phyloP scores from a whole-genome alignment of 2,113 vertebrate species.

The Synchiropus splendidus region DNA sequence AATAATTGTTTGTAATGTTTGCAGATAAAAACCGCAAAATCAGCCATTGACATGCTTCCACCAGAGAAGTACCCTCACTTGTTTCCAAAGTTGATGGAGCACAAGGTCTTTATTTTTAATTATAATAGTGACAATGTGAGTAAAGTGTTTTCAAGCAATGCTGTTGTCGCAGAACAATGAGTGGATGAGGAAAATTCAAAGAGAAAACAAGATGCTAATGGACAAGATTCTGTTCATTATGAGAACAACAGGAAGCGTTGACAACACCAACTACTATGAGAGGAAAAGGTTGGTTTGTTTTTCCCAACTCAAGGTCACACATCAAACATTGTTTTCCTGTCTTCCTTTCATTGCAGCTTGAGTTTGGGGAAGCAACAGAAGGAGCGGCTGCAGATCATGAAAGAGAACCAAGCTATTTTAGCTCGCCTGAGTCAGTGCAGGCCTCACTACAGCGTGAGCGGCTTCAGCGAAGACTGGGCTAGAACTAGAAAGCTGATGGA shows the following conservation, averaged over 20 bases:
- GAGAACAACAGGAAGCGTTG: slow-evolving; percentile 50
- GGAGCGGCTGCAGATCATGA: slow-evolving; percentile 49
- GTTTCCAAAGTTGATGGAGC: slow-evolving; percentile 61
- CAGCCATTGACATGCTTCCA: slow-evolving; percentile 47
- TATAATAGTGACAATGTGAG: neutral
- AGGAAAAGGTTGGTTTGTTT: slow-evolving; percentile 54
- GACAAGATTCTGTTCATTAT: slow-evolving; percentile 64
- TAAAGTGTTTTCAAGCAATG: neutral
- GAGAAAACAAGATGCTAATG: slow-evolving; percentile 63
- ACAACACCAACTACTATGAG: slow-evolving; percentile 53
- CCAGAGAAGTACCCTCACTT: slow-evolving; percentile 56
- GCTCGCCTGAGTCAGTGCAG: slow-evolving; percentile 53
- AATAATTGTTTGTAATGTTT: neutral
- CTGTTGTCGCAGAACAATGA: slow-evolving; percentile 46
- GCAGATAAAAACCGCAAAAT: slow-evolving; percentile 67
- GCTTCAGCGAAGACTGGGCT: slow-evolving; percentile 65
- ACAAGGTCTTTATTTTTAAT: slow-evolving; percentile 48
- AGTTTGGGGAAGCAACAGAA: slow-evolving; percentile 47
- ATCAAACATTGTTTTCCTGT: neutral
- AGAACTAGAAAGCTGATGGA: slow-evolving; percentile 48
- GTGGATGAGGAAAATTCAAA: slow-evolving; percentile 41
- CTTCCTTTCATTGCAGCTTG: slow-evolving; percentile 35
- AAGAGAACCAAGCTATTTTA: slow-evolving; percentile 56
- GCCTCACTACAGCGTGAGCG: slow-evolving; percentile 43
- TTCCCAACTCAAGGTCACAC: too few species aligned